phyloP scores from a whole-genome alignment of 2,888 invertebrate species.

The Rhogogaster chlorosoma region DNA sequence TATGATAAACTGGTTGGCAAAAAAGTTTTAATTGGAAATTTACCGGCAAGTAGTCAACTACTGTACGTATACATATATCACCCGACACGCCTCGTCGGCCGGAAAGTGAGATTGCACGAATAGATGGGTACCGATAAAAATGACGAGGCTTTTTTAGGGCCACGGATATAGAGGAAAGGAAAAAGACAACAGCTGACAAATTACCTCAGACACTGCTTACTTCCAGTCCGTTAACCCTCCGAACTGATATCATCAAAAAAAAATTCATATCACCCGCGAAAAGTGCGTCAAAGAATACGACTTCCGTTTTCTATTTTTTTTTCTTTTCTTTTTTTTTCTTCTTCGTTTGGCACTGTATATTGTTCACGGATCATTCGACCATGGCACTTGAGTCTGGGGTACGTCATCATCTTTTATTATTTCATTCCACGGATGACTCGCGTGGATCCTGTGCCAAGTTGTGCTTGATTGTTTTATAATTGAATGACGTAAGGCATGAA shows the following conservation, averaged over 20 bases:
- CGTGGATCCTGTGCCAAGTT: not conserved
- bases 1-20: conserved; percentile 43
- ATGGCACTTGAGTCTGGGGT: not conserved
- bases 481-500: conserved; percentile 31
- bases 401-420: conserved; percentile 34
- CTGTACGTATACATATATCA: conserved; percentile 2
- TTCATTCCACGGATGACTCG: conserved; percentile 16
- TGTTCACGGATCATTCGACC: not conserved
- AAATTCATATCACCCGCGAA: not conserved
- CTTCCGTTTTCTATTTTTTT: not conserved
- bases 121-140: conserved; percentile 24
- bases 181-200: not conserved
- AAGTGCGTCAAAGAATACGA: not conserved
- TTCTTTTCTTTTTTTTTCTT: not conserved
- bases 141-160: conserved; percentile 10
- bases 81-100: conserved; percentile 29
- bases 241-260: not conserved
- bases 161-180: not conserved
- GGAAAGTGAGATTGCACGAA: conserved; percentile 34
- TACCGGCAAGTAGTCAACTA: conserved; percentile 17
- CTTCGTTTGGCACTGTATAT: not conserved
- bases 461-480: conserved; percentile 43
- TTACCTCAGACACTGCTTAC: not conserved
- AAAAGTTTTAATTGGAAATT: conserved; percentile 49
- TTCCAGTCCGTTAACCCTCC: conserved; percentile 17